Evolutionary conservation across 2,888 invertebrate species (phyloP), one percentile per base, ranked within the genome.

Genomic region (Thumatha senex): DNA sequence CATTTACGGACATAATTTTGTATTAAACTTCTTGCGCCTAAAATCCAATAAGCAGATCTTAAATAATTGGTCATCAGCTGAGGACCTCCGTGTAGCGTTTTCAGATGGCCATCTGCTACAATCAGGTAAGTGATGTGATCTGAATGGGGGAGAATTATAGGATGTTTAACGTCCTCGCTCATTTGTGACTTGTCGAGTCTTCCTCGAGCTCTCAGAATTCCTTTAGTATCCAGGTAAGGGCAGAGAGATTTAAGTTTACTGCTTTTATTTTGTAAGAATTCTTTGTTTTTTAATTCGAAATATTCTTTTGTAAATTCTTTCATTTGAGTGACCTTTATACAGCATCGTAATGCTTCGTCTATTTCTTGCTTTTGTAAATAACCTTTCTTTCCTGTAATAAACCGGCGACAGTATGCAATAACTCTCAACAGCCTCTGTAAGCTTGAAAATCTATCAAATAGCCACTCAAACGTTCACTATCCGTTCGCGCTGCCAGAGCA

Each of bases 271-370:
- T 48, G 31, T 33, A 43, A 12, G 7, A 12, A 15, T 4, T 13
- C 39, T 14, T 38, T 48, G 18, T 38, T 13, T 14, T 39, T 2
- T 11, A 43, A 9, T 13, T 48, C 18, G 4, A 0, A 18, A 12
- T 39, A 43, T 33, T 48, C 42, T 18, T 10, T n/a, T 15, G 39
- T 30, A 39, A 43, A 43, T 43, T 31, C 15, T 13, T 49, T 44
- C 14, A 1, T 40, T 34, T 49, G 49, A 9, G 11, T 10, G 13
- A 10, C 24, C 38, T 34, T 49, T 8, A 49, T 18, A 40, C 40
- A 49, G 5, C 4, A 9, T 9, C 38, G 1, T 15, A 43, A n/a
- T 15, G 43, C 34, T 13, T 40, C 29, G 7, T 39, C 13, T 35
- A 49, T 18, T 11, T 44, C 49, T 34, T 33, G 7, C 29, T 12